Percentiles rank a stretch among this genome's conserved stretches.
Conservation (phyloP, 2,113 vertebrate species). For the Capreolus pygargus region DNA sequence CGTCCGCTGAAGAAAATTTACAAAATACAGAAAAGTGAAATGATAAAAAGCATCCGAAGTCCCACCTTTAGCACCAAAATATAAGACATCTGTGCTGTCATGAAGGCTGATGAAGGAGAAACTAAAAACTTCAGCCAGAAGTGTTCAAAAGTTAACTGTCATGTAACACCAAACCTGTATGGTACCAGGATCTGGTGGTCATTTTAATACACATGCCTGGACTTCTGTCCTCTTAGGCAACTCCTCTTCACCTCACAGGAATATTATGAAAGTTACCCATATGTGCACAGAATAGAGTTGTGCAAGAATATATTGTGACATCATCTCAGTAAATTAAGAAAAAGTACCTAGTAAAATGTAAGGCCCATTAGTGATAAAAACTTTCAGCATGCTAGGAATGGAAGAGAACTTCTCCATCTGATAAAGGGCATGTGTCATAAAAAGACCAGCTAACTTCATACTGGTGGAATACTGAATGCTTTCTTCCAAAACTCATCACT, state of each 20-base stretch:
- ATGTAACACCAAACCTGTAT: not conserved
- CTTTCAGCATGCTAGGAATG: not conserved
- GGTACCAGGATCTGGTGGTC: not conserved
- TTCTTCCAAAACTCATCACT: not conserved
- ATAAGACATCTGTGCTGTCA: not conserved
- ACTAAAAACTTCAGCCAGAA: not conserved
- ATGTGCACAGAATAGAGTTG: not conserved
- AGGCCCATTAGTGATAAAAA: not conserved
- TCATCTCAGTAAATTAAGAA: not conserved
- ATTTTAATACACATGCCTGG: not conserved
- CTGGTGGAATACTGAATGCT: not conserved
- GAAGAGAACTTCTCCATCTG: not conserved
- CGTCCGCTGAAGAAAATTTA: not conserved
- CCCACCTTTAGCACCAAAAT: not conserved
- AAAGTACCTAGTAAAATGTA: conserved; percentile 1
- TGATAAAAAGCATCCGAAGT: not conserved
- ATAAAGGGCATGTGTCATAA: not conserved
- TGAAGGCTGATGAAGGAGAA: not conserved
- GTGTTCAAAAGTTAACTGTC: not conserved
- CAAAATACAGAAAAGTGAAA: not conserved
- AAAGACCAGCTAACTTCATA: not conserved
- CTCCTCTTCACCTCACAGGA: not conserved
- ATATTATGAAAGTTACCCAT: not conserved
- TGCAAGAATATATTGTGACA: not conserved
- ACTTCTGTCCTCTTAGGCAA: not conserved